Base-by-base conservation (phyloP, 2,797 vertebrate genomes). In the Gymnothorax reevesii region DNA sequence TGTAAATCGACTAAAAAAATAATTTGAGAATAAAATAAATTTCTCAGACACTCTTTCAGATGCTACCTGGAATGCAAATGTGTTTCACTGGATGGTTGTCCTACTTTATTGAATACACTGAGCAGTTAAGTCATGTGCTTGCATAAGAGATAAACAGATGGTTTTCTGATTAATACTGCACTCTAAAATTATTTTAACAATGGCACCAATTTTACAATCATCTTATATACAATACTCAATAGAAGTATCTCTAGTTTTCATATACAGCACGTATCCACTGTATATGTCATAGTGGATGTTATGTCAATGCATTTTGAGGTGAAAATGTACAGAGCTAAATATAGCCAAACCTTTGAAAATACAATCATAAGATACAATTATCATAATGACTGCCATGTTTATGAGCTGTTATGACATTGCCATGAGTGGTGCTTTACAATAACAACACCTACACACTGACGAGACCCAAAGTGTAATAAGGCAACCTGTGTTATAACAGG, bases 171-270 rank as follows among this genome's bases (percentile, higher is more conserved):
- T 87, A 88, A 84, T n/a, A 86, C 57, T 89, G 82, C 80, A 57
- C 73, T 66, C 60, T 49, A 91, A 71, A 88, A 69, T 71, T 87
- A 84, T 82, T 88, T 62, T 89, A 87, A 89, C 86, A 89, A 88
- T 90, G 92, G 93, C 91, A 93, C 94, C 94, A 96, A 94, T 93
- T 89, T 95, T 95, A 95, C 93, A 94, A 95, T 95, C 95, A 95
- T 95, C 95, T 95, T 93, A 93, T 92, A 93, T 89, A 91, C 85
- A 88, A 90, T 84, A 89, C 87, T 86, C 90, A 89, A 88, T 90
- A 73, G 84, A 88, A 88, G 89, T 80, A 83, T 88, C 88, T 82
- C 86, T 89, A 80, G 89, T 90, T 73, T 90, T 66, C 85, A 89
- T 84, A 84, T 88, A 77, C 42, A 77, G 73, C 52, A 93, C 91